phyloP scores from a whole-genome alignment of 2,113 vertebrate species.

The Puntigrus tetrazona region DNA sequence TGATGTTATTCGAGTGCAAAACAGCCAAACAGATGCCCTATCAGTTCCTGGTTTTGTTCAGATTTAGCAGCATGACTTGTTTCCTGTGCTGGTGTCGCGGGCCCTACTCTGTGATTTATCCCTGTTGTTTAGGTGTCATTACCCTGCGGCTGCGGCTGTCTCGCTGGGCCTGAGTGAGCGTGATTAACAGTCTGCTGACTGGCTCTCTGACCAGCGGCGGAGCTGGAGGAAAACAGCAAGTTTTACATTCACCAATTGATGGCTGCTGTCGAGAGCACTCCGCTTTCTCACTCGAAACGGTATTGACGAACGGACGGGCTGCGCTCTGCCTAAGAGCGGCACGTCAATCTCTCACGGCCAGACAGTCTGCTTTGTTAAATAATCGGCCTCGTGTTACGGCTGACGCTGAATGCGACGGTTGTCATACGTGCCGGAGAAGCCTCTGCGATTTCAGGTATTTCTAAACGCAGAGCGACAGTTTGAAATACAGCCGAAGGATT shows the following conservation, averaged over 20 bases:
- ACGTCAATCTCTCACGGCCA: slow-evolving; percentile 43
- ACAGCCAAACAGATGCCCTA: not conserved
- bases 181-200: slow-evolving; percentile 55
- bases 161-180: slow-evolving; percentile 31
- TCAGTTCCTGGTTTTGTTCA: not conserved
- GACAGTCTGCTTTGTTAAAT: slow-evolving; percentile 34
- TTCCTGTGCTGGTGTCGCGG: not conserved
- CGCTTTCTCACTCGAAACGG: slow-evolving; percentile 30
- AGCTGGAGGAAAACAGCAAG: slow-evolving; percentile 34
- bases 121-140: slow-evolving; percentile 39
- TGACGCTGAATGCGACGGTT: slow-evolving; percentile 20
- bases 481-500: slow-evolving; percentile 17
- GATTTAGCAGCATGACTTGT: slow-evolving; percentile 27
- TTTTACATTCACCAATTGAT: slow-evolving; percentile 51
- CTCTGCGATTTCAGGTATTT: slow-evolving; percentile 42
- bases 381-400: slow-evolving; percentile 35
- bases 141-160: slow-evolving; percentile 1
- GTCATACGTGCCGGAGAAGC: slow-evolving; percentile 13
- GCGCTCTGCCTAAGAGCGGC: slow-evolving; percentile 19
- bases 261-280: slow-evolving; percentile 33
- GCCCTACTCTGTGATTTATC: slow-evolving; percentile 25
- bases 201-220: slow-evolving; percentile 42
- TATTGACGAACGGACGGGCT: slow-evolving; percentile 38
- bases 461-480: not conserved
- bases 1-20: not conserved